A percentile compares a stretch with the other conserved stretches of the same genome.
phyloP scores from a whole-genome alignment of 2,113 vertebrate genomes.

The Mustela nigripes region DNA sequence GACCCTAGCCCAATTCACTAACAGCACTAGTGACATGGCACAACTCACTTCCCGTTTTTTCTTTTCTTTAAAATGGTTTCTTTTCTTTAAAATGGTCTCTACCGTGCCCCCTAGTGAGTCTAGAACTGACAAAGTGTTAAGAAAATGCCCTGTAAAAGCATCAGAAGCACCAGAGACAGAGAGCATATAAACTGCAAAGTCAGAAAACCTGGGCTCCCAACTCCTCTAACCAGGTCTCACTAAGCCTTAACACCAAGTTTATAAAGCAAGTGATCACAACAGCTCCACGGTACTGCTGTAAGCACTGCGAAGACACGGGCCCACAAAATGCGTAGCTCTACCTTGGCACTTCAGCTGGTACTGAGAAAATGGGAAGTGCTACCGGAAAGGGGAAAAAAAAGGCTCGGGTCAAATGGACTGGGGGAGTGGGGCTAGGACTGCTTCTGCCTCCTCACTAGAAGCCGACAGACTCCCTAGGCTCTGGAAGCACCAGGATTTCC shows the following conservation, averaged over 20 bases:
- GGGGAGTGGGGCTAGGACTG: background rate
- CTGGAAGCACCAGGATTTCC: background rate
- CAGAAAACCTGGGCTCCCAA: background rate
- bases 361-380: background rate
- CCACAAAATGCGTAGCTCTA: background rate
- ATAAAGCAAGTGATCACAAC: background rate
- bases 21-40: background rate
- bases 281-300: accelerated
- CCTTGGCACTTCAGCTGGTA: background rate
- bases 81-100: background rate
- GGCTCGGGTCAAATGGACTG: background rate
- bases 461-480: background rate
- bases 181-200: background rate
- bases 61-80: background rate
- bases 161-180: background rate
- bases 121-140: background rate
- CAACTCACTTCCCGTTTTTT: background rate
- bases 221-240: background rate
- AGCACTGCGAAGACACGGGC: background rate
- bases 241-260: background rate
- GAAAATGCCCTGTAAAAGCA: background rate
- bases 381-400: background rate
- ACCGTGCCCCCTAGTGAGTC: background rate
- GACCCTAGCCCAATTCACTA: background rate
- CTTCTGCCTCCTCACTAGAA: background rate